Evolutionary conservation across 2,797 vertebrate species (phyloP).

Genomic region (Catamblyrhynchus diadema): DNA sequence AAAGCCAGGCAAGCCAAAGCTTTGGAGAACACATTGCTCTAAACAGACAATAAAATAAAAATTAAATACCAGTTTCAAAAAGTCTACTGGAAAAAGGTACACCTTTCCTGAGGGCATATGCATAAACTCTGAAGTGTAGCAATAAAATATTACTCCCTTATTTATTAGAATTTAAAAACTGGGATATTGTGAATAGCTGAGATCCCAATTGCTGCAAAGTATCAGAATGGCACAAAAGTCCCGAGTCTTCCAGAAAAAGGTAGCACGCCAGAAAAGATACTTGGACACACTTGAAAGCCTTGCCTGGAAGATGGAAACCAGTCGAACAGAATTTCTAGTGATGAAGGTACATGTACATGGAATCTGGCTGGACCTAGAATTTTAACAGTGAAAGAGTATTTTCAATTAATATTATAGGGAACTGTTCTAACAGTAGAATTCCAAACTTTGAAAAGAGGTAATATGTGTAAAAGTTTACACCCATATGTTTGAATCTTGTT

Average conservation of each 20-base stretch:
- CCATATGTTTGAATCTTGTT: not conserved
- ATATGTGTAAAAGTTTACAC: not conserved
- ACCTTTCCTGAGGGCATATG: not conserved
- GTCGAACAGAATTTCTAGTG: not conserved
- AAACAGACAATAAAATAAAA: constrained; percentile 1
- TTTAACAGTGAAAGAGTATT: not conserved
- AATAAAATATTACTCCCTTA: not conserved
- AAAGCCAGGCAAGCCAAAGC: constrained; percentile 33
- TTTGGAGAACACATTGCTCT: constrained; percentile 12
- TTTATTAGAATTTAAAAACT: not conserved
- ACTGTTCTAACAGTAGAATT: not conserved
- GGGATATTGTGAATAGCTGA: not conserved
- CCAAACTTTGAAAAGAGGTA: not conserved
- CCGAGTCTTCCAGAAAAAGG: not conserved
- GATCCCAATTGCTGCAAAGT: not conserved
- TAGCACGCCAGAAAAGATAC: not conserved
- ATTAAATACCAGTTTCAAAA: constrained; percentile 1
- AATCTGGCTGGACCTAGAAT: not conserved
- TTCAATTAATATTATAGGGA: not conserved
- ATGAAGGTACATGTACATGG: not conserved
- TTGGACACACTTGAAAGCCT: not conserved
- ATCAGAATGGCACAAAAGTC: not conserved
- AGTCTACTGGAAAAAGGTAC: not conserved
- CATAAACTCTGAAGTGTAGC: not conserved
- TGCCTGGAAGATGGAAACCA: not conserved